These are phyloP conservation scores for Gambusia yucatana DNA, from an alignment of 2,797 vertebrate species.

Conservation along the genomic window DNA sequence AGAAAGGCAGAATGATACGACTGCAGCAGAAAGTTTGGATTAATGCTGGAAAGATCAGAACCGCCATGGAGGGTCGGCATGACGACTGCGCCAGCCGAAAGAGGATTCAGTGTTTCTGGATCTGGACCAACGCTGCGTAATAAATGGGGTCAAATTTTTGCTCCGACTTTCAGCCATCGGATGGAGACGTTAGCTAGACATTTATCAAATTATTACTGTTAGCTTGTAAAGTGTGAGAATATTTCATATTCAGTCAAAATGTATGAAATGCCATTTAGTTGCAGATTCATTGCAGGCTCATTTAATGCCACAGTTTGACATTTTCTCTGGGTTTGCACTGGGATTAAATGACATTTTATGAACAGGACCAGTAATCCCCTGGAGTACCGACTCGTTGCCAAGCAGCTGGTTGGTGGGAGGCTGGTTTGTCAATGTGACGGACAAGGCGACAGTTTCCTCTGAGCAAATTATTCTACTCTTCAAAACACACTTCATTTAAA, in stretches of 20 bases:
- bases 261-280: constrained; percentile 1
- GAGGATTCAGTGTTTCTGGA: background rate
- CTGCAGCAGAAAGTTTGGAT: background rate
- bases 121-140: background rate
- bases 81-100: background rate
- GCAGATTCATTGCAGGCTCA: background rate
- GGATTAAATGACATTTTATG: constrained; percentile 1
- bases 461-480: background rate
- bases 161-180: background rate
- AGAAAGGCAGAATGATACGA: background rate
- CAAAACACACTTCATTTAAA: background rate
- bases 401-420: background rate
- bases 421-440: background rate
- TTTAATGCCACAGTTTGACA: background rate
- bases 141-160: background rate
- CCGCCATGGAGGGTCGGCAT: background rate
- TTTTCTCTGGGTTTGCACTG: background rate
- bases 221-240: background rate
- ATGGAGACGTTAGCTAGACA: background rate
- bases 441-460: background rate
- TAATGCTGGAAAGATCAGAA: background rate
- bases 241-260: background rate
- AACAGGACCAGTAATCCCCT: background rate
- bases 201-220: background rate
- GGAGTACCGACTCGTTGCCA: background rate